These are phyloP conservation scores for Crotalus viridis DNA, from an alignment of 2,113 vertebrate species.

Conservation along the genomic window DNA sequence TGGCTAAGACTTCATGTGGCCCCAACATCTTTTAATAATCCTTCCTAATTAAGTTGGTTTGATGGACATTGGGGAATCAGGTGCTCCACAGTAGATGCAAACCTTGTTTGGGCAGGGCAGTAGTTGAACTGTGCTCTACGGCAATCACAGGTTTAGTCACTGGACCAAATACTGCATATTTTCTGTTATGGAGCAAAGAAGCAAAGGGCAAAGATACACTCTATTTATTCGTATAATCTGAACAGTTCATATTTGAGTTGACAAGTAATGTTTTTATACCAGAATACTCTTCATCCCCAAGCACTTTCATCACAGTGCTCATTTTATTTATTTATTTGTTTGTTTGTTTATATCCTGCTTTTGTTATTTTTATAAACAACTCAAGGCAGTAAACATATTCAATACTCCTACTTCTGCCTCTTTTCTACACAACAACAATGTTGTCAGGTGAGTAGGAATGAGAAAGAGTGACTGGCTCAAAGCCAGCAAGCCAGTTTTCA, in stretches of 20 bases:
- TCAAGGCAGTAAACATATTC: neutral
- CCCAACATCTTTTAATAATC: slow-evolving; percentile 44
- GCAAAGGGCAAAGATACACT: slow-evolving; percentile 3
- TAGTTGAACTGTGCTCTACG: neutral
- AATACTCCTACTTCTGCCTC: neutral
- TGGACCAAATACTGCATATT: neutral
- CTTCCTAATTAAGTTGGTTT: slow-evolving; percentile 48
- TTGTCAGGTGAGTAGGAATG: neutral
- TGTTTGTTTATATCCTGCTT: neutral
- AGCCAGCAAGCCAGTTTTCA: neutral
- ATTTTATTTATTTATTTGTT: neutral
- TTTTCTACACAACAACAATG: neutral
- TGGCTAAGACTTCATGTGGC: slow-evolving; percentile 25
- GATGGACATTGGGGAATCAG: slow-evolving; percentile 19
- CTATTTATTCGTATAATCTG: neutral
- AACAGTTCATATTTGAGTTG: slow-evolving; percentile 22
- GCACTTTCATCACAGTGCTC: slow-evolving; percentile 39
- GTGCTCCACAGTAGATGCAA: neutral
- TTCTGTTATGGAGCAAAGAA: neutral
- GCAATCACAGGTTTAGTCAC: neutral
- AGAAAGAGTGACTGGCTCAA: neutral
- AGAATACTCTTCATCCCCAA: slow-evolving; percentile 25
- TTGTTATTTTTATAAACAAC: neutral
- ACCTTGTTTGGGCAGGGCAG: too few relatives aligned
- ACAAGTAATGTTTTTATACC: slow-evolving; percentile 33